phyloP scores from a whole-genome alignment of 1,140 invertebrate genomes.

The Forficula auricularia region DNA sequence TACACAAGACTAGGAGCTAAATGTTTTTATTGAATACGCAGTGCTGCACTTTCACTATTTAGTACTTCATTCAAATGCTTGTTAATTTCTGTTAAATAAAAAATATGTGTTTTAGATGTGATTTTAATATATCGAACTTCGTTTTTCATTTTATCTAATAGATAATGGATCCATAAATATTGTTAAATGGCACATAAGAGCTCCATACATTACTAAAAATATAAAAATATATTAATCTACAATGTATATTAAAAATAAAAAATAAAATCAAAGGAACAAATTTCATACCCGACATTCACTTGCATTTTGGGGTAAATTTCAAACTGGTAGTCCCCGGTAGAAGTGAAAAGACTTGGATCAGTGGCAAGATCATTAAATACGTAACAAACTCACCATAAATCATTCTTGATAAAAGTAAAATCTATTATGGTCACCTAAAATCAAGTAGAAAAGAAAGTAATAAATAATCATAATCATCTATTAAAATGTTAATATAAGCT shows the following conservation, averaged over 20 bases:
- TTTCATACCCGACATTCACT: slow-evolving; percentile 48
- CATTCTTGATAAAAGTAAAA: slow-evolving; percentile 76
- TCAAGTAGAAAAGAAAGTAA: too few species aligned
- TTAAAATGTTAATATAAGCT: too few species aligned
- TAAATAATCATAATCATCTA: too few species aligned
- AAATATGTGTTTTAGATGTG: slow-evolving; percentile 25
- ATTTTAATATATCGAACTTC: slow-evolving; percentile 34
- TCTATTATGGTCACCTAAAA: slow-evolving; percentile 67
- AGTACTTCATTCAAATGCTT: too few species aligned
- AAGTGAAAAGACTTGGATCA: slow-evolving; percentile 65
- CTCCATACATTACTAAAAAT: slow-evolving; percentile 77
- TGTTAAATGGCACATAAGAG: slow-evolving; percentile 60
- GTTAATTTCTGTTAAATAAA: slow-evolving; percentile 22
- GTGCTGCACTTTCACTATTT: too few species aligned
- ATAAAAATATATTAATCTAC: too few species aligned
- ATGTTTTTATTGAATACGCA: too few species aligned
- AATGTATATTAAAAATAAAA: too few species aligned
- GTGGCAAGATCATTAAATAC: slow-evolving; percentile 62
- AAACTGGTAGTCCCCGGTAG: slow-evolving; percentile 81
- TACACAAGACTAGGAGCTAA: too few species aligned
- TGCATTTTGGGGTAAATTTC: slow-evolving; percentile 79
- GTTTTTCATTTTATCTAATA: slow-evolving; percentile 55
- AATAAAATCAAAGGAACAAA: too few species aligned
- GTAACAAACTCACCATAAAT: slow-evolving; percentile 39
- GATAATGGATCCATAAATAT: slow-evolving; percentile 83